These are phyloP conservation scores for Platyrinchus mystaceus DNA, from an alignment of 2,797 vertebrate species.

Conservation along the genomic window DNA sequence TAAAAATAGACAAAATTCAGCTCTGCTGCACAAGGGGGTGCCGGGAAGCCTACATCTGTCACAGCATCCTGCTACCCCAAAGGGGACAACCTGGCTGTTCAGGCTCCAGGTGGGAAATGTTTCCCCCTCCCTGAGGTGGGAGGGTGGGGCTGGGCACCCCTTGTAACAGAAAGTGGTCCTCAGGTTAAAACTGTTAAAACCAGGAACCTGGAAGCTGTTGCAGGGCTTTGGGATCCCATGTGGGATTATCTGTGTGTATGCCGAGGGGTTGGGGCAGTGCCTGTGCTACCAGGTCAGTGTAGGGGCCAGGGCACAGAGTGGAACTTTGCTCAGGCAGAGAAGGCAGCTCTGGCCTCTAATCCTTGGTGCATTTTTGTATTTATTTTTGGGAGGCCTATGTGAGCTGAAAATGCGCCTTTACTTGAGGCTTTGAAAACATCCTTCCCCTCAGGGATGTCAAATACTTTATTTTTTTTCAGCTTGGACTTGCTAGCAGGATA, in stretches of 20 bases:
- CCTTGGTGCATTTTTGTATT: not conserved
- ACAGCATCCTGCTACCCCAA: not conserved
- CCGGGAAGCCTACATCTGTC: not conserved
- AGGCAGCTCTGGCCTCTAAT: not conserved
- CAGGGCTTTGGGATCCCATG: accelerated
- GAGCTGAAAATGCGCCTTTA: not conserved
- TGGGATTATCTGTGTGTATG: not conserved
- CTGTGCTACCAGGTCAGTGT: accelerated
- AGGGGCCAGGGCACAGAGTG: not conserved
- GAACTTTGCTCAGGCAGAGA: not conserved
- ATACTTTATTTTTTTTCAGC: not conserved
- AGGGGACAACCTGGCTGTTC: not conserved
- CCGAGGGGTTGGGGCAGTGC: accelerated
- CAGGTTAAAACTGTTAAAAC: not conserved
- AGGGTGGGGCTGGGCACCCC: no score
- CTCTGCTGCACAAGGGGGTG: not conserved
- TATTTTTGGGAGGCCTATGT: constrained; percentile 31
- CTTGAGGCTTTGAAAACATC: constrained; percentile 28
- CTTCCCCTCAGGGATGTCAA: not conserved
- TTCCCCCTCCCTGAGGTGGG: no score
- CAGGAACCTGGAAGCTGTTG: not conserved
- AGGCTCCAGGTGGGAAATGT: not conserved
- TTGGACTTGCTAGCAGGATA: not conserved
- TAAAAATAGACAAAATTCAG: constrained; percentile 13
- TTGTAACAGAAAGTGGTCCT: accelerated